Evolutionary conservation across 2,797 vertebrate species (phyloP).

Genomic region (Furcifer pardalis): DNA sequence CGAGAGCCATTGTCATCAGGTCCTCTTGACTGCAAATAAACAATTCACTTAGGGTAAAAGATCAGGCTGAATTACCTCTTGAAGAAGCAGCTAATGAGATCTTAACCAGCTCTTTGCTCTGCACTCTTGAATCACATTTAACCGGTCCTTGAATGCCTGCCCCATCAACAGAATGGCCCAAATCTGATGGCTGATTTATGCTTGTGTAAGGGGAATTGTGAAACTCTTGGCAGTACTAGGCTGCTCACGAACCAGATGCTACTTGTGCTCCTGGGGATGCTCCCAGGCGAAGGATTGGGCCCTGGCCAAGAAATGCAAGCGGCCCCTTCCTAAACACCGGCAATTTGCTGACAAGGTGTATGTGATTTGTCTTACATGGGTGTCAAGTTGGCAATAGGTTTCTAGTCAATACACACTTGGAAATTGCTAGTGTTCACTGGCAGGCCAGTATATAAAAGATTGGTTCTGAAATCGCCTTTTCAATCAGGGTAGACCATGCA

Average conservation of each 20-base stretch:
- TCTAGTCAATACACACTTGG: background rate
- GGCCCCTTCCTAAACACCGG: too few species aligned
- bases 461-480: background rate
- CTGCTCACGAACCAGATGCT: too few species aligned
- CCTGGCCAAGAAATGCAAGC: too few species aligned
- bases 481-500: too few species aligned
- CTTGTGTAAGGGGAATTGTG: too few species aligned
- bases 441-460: background rate
- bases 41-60: background rate
- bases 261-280: too few species aligned
- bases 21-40: slow-evolving; percentile 10
- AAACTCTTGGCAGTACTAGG: too few species aligned
- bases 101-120: background rate
- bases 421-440: background rate
- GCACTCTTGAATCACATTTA: background rate
- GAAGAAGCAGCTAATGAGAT: background rate
- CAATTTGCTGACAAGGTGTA: too few species aligned
- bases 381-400: too few species aligned
- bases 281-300: too few species aligned
- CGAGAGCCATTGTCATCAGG: background rate
- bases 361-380: too few species aligned
- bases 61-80: background rate
- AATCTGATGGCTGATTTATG: too few species aligned
- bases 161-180: background rate
- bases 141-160: background rate